phyloP scores from a whole-genome alignment of 2,113 vertebrate species.

The Sakesphorus luctuosus region DNA sequence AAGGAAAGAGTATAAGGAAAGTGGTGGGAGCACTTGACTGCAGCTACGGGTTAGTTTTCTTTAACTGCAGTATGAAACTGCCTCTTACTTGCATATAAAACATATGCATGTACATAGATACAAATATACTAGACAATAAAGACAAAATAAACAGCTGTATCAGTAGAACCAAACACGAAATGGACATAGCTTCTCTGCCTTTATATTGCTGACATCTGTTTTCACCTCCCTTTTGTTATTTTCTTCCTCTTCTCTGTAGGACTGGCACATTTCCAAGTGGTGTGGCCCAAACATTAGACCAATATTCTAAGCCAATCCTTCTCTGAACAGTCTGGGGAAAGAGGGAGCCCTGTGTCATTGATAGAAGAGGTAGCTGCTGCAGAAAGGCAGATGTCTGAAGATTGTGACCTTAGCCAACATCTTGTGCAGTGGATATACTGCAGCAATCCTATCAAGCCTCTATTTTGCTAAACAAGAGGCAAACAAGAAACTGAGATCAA shows the following conservation, averaged over 20 bases:
- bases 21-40: background rate
- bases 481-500: background rate
- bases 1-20: background rate
- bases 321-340: background rate
- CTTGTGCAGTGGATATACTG: background rate
- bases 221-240: background rate
- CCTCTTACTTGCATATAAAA: background rate
- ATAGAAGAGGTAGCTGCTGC: background rate
- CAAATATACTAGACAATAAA: background rate
- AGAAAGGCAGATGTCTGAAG: background rate
- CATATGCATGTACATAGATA: background rate
- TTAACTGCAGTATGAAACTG: background rate
- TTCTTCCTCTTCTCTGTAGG: background rate
- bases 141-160: background rate
- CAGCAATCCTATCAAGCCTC: background rate
- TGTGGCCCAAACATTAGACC: background rate
- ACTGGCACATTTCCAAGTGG: background rate
- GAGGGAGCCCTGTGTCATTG: background rate
- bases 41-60: background rate
- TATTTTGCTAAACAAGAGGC: background rate
- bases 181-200: background rate
- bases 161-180: background rate
- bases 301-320: background rate
- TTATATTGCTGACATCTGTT: background rate
- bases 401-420: background rate